phyloP scores from a whole-genome alignment of 2,797 vertebrate species.

The Neosilurus hyrtlii region DNA sequence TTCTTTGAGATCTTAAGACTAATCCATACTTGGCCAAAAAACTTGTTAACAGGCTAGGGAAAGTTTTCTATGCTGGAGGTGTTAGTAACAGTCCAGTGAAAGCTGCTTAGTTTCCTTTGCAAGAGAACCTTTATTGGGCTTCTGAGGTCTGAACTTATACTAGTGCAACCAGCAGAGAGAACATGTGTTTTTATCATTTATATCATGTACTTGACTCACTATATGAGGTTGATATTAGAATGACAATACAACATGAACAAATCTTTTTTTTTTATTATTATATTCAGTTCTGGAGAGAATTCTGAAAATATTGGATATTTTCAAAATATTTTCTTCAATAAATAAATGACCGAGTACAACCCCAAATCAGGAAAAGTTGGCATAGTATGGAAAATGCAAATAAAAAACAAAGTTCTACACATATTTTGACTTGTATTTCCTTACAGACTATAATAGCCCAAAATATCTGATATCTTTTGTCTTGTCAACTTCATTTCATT shows the following conservation, averaged over 20 bases:
- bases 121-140: constrained; percentile 39
- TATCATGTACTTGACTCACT: neutral
- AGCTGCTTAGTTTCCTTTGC: constrained; percentile 30
- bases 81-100: constrained; percentile 35
- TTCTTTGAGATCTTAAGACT: neutral
- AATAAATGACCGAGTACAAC: too few species aligned
- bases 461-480: too few species aligned
- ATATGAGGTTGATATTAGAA: neutral
- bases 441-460: too few species aligned
- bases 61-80: constrained; percentile 32
- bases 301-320: too few species aligned
- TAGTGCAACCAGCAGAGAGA: constrained; percentile 29
- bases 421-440: too few species aligned
- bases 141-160: constrained; percentile 37
- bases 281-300: neutral
- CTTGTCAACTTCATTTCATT: too few species aligned
- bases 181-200: constrained; percentile 9
- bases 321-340: too few species aligned
- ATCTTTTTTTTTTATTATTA: neutral
- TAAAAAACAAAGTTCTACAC: too few species aligned
- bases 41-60: neutral
- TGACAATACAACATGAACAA: neutral
- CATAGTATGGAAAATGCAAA: too few species aligned
- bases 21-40: constrained; percentile 26
- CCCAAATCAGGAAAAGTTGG: too few species aligned